Evolutionary conservation across 2,888 invertebrate species (phyloP), one percentile per base, ranked within the genome.

Genomic region (Caenorhabditis sp.): DNA sequence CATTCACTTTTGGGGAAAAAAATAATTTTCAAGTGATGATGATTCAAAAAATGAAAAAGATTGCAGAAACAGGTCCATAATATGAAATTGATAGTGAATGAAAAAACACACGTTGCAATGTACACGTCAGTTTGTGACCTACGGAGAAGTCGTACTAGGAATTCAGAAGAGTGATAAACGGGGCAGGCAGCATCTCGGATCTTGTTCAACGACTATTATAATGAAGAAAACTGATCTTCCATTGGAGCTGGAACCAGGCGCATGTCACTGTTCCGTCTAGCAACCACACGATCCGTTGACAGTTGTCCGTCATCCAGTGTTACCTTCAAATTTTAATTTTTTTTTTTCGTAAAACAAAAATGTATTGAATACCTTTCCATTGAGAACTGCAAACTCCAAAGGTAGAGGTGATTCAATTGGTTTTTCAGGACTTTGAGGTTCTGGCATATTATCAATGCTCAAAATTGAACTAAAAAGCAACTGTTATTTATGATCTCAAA

Each of bases 201-300:
- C 15, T n/a, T 47, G 24, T 22, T 74, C n/a, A n/a, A n/a, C n/a
- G n/a, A n/a, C n/a, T n/a, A n/a, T n/a, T 47, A 81, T n/a, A 81
- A n/a, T 0, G 81, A 81, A 26, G 81, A 81, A 24, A 77, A 81
- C 28, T 81, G 76, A 20, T 81, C 81, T 11, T 80, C 80, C 15
- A 65, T 40, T n/a, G 58, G 15, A 24, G 67, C 61, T n/a, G 72
- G 74, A 26, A 68, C 68, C 24, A 40, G 64, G 20, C 74, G 28
- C 56, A 70, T 64, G 18, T 85, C 85, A 76, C 85, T 85, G 53
- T 85, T 82, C 18, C 85, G 47, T 61, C 85, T 61, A 0, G 83
- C 81, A n/a, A 83, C 44, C 3, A 85, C 83, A 22, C 77, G 53
- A 28, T 85, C 85, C 8, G 85, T 85, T 9, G 82, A 68, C 2